Conservation (phyloP, 2,113 vertebrate species). For the Hemibagrus wyckioides region DNA sequence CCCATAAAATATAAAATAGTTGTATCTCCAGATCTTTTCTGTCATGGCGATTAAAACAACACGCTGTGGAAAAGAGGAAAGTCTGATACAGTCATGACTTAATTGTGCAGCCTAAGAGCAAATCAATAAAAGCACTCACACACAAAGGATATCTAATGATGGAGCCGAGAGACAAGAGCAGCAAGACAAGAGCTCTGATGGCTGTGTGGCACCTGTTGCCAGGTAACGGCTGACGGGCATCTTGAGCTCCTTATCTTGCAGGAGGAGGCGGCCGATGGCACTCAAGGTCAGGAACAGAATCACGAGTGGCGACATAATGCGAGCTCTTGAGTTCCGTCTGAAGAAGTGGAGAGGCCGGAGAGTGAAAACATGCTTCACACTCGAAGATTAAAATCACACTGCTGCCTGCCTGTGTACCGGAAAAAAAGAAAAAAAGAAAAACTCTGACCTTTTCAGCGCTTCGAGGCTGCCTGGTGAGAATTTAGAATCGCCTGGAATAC, state of each 20-base stretch:
- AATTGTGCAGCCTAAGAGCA: conserved; percentile 28
- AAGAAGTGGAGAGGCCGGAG: neutral
- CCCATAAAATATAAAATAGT: neutral
- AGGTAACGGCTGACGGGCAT: conserved; percentile 42
- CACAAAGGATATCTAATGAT: conserved; percentile 15
- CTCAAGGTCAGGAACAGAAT: conserved; percentile 40
- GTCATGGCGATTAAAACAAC: neutral
- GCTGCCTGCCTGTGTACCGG: neutral
- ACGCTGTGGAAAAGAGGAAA: neutral
- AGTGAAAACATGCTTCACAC: neutral
- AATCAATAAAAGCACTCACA: conserved; percentile 39
- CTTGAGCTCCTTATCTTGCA: conserved; percentile 6
- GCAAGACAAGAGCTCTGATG: neutral
- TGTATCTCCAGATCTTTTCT: neutral
- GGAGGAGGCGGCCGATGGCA: conserved; percentile 7
- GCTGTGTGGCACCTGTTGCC: conserved; percentile 47
- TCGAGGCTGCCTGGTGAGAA: conserved; percentile 5
- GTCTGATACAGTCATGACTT: neutral
- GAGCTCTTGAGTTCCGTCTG: conserved; percentile 8
- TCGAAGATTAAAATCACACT: conserved; percentile 25
- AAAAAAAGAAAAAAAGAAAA: neutral
- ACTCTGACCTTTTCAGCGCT: conserved; percentile 15
- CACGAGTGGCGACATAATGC: conserved; percentile 2
- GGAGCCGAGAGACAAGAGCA: neutral
- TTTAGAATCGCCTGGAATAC: conserved; percentile 13